A percentile compares a stretch with the other conserved stretches of the same genome.
phyloP scores from a whole-genome alignment of 2,888 invertebrate genomes.

The Drosophila pseudotakahashii region DNA sequence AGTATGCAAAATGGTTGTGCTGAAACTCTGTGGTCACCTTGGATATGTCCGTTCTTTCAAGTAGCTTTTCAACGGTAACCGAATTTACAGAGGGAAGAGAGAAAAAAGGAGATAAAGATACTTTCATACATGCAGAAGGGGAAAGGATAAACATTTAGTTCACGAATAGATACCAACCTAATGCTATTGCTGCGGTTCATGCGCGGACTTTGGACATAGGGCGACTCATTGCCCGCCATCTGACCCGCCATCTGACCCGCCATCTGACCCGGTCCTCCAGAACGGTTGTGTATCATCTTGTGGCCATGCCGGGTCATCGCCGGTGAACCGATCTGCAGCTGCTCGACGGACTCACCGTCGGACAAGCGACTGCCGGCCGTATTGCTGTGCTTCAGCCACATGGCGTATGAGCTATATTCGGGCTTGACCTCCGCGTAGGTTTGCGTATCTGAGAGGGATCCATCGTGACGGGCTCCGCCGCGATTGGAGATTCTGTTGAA shows the following conservation, averaged over 20 bases:
- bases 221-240: constrained; percentile 79
- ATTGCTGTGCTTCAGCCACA: constrained; percentile 95
- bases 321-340: constrained; percentile 89
- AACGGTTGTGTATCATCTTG: constrained; percentile 83
- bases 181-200: constrained; percentile 96
- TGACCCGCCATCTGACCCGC: constrained; percentile 40
- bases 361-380: constrained; percentile 91
- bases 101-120: constrained; percentile 26
- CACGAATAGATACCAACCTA: constrained; percentile 87
- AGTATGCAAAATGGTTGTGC: constrained; percentile 27
- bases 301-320: constrained; percentile 86
- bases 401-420: constrained; percentile 92
- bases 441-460: constrained; percentile 94
- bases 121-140: constrained; percentile 19
- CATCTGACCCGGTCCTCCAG: constrained; percentile 56
- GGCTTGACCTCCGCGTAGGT: constrained; percentile 90
- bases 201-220: constrained; percentile 86
- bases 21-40: constrained; percentile 86
- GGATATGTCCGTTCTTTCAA: constrained; percentile 96
- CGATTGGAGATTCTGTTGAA: constrained; percentile 76
- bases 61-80: constrained; percentile 87
- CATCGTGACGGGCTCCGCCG: constrained; percentile 88
- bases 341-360: constrained; percentile 95
- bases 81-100: constrained; percentile 30
- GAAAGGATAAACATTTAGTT: neutral